phyloP scores from a whole-genome alignment of 2,113 vertebrate genomes.

The Castor canadensis region DNA sequence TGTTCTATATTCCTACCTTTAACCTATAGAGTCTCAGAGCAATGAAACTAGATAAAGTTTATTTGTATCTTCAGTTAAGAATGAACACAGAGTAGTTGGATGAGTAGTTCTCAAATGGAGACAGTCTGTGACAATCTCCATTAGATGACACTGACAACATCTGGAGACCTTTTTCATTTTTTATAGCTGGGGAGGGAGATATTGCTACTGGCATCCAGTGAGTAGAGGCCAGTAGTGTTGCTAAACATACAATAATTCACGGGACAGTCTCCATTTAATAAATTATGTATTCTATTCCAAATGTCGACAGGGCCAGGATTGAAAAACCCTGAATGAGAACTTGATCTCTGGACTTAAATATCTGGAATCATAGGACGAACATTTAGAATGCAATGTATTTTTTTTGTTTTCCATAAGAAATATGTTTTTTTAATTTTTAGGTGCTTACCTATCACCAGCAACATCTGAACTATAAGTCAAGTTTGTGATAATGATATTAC shows the following conservation, averaged over 20 bases:
- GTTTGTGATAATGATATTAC: not conserved
- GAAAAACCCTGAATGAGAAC: not conserved
- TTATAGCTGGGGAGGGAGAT: not conserved
- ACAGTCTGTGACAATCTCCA: not conserved
- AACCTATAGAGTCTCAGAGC: not conserved
- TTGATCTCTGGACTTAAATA: not conserved
- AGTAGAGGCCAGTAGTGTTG: not conserved
- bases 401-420: not conserved
- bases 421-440: not conserved
- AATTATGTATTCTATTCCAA: not conserved
- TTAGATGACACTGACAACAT: not conserved
- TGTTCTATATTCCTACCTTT: not conserved
- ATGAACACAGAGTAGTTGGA: not conserved
- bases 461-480: not conserved
- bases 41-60: not conserved
- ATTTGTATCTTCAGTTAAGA: constrained; percentile 26
- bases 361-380: not conserved
- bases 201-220: not conserved
- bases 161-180: not conserved
- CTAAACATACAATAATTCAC: not conserved
- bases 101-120: not conserved
- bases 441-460: not conserved
- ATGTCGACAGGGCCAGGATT: not conserved
- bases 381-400: not conserved
- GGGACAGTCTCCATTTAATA: not conserved